Conservation (phyloP, 1,140 invertebrate species). For the Lasioglossum baleicum region DNA sequence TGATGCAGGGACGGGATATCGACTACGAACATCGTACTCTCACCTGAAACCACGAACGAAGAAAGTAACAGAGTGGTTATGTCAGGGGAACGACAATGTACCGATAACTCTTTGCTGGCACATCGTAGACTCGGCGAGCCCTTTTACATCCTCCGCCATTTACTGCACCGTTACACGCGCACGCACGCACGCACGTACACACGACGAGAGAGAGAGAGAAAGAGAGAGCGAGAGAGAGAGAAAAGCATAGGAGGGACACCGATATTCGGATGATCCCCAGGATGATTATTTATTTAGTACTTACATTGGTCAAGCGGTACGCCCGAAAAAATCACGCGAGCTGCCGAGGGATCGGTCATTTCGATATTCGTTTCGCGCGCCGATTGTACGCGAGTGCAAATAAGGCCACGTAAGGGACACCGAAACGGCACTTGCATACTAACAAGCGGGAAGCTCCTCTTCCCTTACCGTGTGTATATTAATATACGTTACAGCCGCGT, state of each 20-base stretch:
- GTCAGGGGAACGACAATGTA: slow-evolving; percentile 47
- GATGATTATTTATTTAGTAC: not conserved
- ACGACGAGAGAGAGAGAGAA: slow-evolving; percentile 3
- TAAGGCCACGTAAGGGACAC: slow-evolving; percentile 49
- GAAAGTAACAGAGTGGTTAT: slow-evolving; percentile 56
- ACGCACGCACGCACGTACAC: slow-evolving; percentile 15
- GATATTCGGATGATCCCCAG: not conserved
- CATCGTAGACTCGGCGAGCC: slow-evolving; percentile 36
- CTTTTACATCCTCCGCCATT: slow-evolving; percentile 51
- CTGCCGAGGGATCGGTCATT: slow-evolving; percentile 37
- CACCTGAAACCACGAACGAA: slow-evolving; percentile 42
- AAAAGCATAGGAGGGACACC: not conserved
- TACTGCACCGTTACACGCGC: slow-evolving; percentile 47
- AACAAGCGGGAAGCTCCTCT: slow-evolving; percentile 44
- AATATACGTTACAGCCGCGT: slow-evolving; percentile 37
- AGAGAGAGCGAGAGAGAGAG: not conserved
- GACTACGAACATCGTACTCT: slow-evolving; percentile 27
- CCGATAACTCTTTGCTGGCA: slow-evolving; percentile 31
- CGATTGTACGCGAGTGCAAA: slow-evolving; percentile 46
- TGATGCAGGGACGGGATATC: slow-evolving; percentile 25
- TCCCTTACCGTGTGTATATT: slow-evolving; percentile 43
- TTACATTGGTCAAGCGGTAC: slow-evolving; percentile 4
- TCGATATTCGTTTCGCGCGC: slow-evolving; percentile 44
- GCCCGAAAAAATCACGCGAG: slow-evolving; percentile 15
- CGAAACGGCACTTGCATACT: slow-evolving; percentile 47